Percentiles rank a stretch among this genome's conserved stretches.
Evolutionary conservation across 2,113 vertebrate species (phyloP).

Genomic region (Gavia stellata): DNA sequence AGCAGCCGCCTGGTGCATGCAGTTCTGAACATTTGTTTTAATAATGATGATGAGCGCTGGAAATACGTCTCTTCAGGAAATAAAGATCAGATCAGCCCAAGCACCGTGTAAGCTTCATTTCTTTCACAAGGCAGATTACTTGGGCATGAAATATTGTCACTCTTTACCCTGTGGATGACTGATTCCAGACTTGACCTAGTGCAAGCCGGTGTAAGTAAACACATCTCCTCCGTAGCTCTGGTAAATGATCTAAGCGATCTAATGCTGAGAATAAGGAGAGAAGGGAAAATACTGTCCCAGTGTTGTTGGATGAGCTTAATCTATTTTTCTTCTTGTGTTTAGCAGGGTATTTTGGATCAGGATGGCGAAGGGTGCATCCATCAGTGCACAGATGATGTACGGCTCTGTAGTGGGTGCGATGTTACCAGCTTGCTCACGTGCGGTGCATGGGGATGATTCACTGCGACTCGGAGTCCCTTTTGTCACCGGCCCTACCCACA

Average conservation of each 20-base stretch:
- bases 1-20: neutral
- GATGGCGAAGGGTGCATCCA: neutral
- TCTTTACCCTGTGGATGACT: neutral
- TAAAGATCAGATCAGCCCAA: neutral
- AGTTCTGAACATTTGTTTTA: neutral
- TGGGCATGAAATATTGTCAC: neutral
- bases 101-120: neutral
- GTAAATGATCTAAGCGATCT: neutral
- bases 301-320: neutral
- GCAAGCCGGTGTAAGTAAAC: neutral
- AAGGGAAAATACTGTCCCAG: neutral
- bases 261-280: neutral
- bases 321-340: neutral
- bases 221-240: neutral
- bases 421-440: accelerated
- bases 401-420: accelerated
- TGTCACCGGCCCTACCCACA: neutral
- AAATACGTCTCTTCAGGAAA: neutral
- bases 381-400: accelerated
- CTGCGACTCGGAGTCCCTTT: neutral
- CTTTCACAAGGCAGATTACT: neutral
- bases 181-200: neutral
- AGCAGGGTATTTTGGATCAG: neutral
- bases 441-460: neutral
- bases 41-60: neutral